Conservation (phyloP, 2,888 invertebrate species). For the Apodemia hepburni region DNA sequence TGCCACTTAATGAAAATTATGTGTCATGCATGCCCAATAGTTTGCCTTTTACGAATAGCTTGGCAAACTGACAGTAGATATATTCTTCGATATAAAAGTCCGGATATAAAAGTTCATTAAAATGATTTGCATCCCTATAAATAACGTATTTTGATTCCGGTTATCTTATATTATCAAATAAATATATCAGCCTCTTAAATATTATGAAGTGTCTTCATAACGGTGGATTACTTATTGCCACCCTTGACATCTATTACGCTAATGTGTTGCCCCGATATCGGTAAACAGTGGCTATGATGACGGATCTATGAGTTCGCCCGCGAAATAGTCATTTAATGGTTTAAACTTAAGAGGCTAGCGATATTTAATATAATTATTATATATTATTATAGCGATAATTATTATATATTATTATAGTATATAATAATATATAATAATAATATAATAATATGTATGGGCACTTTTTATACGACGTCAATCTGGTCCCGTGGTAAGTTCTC, state of each 20-base stretch:
- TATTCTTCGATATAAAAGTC: not conserved
- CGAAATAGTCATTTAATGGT: slow-evolving; percentile 33
- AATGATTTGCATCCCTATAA: not conserved
- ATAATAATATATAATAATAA: too few relatives aligned
- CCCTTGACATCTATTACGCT: slow-evolving; percentile 54
- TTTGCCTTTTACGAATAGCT: too few relatives aligned
- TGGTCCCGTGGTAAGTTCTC: too few relatives aligned
- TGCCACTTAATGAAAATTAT: not conserved
- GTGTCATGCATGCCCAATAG: not conserved
- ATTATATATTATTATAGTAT: too few relatives aligned
- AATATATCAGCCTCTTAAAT: slow-evolving; percentile 2
- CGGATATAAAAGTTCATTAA: not conserved
- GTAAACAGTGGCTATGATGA: slow-evolving; percentile 46
- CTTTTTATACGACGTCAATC: too few relatives aligned
- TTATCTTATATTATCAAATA: not conserved
- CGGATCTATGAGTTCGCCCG: slow-evolving; percentile 41
- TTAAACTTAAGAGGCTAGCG: slow-evolving; percentile 26
- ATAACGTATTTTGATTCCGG: not conserved
- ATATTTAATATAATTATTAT: too few relatives aligned
- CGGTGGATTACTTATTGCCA: slow-evolving; percentile 45
- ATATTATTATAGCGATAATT: too few relatives aligned
- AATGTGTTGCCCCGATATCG: slow-evolving; percentile 43
- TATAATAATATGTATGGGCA: too few relatives aligned
- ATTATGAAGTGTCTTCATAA: slow-evolving; percentile 33
- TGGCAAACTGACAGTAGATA: too few relatives aligned